These are phyloP conservation scores for Myioborus melanocephalus DNA, from an alignment of 2,797 vertebrate species.

Conservation along the genomic window DNA sequence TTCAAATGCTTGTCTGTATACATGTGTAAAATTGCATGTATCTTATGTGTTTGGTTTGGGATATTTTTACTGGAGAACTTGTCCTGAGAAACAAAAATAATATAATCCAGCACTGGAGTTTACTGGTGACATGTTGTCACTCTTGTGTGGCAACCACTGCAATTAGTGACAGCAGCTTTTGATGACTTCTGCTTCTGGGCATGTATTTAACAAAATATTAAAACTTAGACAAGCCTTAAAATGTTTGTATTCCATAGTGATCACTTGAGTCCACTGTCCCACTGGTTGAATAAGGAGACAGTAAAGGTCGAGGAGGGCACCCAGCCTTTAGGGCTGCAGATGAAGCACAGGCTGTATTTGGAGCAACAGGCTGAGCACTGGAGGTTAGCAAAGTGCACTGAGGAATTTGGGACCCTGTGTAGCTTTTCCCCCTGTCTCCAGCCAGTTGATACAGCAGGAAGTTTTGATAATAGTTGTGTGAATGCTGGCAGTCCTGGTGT, in stretches of 20 bases:
- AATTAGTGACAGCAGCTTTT: background rate
- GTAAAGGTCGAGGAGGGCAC: background rate
- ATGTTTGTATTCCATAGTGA: background rate
- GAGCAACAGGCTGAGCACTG: background rate
- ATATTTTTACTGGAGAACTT: background rate
- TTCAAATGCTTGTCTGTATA: background rate
- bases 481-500: background rate
- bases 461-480: background rate
- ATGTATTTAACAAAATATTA: background rate
- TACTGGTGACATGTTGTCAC: fast-evolving
- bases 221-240: background rate
- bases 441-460: background rate
- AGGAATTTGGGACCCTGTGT: background rate
- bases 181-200: background rate
- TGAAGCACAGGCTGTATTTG: background rate
- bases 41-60: background rate
- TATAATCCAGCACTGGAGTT: background rate
- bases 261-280: background rate
- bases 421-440: background rate
- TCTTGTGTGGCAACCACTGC: background rate
- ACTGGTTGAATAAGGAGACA: background rate
- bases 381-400: background rate
- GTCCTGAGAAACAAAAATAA: background rate
- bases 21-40: background rate
- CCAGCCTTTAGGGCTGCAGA: background rate